Base-by-base conservation (phyloP, 30 jellyfish, hydroid and myxozoan species). In the Calvadosia cruxmelitensis region DNA sequence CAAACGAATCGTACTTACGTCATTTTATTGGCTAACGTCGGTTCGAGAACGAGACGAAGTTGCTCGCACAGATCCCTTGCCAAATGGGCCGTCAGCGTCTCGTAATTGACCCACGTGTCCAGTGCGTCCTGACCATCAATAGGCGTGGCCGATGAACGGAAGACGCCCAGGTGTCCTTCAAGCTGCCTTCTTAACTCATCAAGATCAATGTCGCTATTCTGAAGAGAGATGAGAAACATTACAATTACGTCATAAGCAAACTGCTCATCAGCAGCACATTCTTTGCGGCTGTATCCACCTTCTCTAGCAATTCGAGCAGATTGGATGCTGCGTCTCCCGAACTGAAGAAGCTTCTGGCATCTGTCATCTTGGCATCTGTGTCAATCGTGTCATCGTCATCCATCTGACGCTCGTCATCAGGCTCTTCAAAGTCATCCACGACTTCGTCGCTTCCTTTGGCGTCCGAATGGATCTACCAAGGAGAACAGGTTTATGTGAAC, bases 11-110 rank as follows among this genome's bases (percentile, higher is more conserved):
- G n/a, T 3, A 28, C 85, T 69, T 50, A 86, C 96, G 51, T 80
- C 78, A 91, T 61, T 74, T 91, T 91, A 70, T 93, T 91, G 49
- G 95, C 94, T 28, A 72, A 50, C 0, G 99, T 91, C 0, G 99
- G 99, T 64, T 91, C 99, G 29, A 91, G 52, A 32, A 91, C 86
- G 52, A 91, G 79, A 16, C 99, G 92, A 28, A 91, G 57, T 69
- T 91, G 95, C 34, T 91, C 99, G 70, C 99, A 91, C 29, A 91
- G 86, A 51, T 82, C 94, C 66, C 74, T 93, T n/a, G 98, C 93
- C 27, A 81, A 64, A 10, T 75, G 31, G 1, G 95, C 66, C 15
- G 95, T 82, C 64, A 89, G 50, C 20, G 31, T 63, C 34, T 81
- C 95, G 36, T 81, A 89, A 67, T 89, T 82, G 74, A 91, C 67